Percentiles rank a stretch among this genome's conserved stretches.
Evolutionary conservation across 2,888 invertebrate genomes (phyloP).

Genomic region (Diarsia mendica): DNA sequence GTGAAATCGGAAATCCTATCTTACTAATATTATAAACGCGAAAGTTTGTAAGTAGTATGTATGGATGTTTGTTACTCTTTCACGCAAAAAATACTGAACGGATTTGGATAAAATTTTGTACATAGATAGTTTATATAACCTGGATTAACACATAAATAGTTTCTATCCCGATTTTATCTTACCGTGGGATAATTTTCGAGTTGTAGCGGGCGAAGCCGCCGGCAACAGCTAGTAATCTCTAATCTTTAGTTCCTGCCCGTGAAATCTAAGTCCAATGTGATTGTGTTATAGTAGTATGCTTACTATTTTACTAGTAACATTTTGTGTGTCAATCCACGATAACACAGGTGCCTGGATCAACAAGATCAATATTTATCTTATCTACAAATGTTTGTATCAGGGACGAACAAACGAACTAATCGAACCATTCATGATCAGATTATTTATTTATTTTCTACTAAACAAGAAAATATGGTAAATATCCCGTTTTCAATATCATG

Average conservation of each 20-base stretch:
- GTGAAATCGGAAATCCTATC: background rate
- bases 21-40: too few relatives aligned
- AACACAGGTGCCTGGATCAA: slow-evolving; percentile 49
- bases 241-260: slow-evolving; percentile 6
- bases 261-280: slow-evolving; percentile 6
- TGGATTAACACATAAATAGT: too few relatives aligned
- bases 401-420: slow-evolving; percentile 27
- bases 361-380: slow-evolving; percentile 54
- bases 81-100: too few relatives aligned
- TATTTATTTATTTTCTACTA: slow-evolving; percentile 22
- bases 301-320: background rate
- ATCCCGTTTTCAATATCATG: too few relatives aligned
- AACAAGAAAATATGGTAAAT: too few relatives aligned
- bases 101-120: too few relatives aligned
- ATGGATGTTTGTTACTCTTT: too few relatives aligned
- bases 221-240: background rate
- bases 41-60: too few relatives aligned
- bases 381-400: slow-evolving; percentile 41
- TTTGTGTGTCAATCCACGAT: slow-evolving; percentile 45
- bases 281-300: background rate
- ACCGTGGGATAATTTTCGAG: too few relatives aligned
- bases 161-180: too few relatives aligned
- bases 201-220: too few relatives aligned
- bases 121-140: too few relatives aligned
- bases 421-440: slow-evolving; percentile 29